Percentiles rank a stretch among this genome's conserved stretches.
Evolutionary conservation across 2,113 vertebrate genomes (phyloP).

Genomic region (Microtus montanus): DNA sequence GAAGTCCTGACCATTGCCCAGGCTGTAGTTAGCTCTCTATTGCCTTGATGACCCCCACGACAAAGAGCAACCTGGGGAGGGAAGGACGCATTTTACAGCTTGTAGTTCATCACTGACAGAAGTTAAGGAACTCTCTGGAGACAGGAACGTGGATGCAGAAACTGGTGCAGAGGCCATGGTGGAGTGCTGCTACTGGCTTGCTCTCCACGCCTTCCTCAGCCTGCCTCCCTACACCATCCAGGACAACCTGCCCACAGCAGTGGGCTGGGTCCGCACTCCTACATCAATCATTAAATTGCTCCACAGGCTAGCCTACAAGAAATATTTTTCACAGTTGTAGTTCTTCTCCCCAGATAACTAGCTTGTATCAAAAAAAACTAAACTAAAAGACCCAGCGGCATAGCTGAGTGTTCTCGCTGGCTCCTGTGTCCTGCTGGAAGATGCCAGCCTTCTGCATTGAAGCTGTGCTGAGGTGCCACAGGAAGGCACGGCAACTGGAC

Average conservation of each 20-base stretch:
- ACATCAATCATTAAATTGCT: neutral
- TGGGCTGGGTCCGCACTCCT: neutral
- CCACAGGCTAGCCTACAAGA: neutral
- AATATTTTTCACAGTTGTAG: neutral
- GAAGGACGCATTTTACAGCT: neutral
- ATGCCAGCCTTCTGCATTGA: neutral
- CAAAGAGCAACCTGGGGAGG: neutral
- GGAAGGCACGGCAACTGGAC: neutral
- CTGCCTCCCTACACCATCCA: neutral
- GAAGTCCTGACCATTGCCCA: conserved; percentile 85
- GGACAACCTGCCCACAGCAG: neutral
- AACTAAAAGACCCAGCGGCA: neutral
- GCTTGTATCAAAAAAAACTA: neutral
- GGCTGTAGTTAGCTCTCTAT: conserved; percentile 88
- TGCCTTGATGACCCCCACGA: neutral
- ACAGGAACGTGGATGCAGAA: neutral
- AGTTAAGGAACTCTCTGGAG: neutral
- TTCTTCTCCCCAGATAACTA: neutral
- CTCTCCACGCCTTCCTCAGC: neutral
- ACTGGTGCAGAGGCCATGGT: neutral
- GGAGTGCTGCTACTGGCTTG: neutral
- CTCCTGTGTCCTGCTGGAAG: neutral
- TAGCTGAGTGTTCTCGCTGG: neutral
- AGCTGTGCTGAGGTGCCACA: neutral
- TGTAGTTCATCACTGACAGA: neutral